Conservation (phyloP, 1,140 invertebrate species). For the Drosophila varians region DNA sequence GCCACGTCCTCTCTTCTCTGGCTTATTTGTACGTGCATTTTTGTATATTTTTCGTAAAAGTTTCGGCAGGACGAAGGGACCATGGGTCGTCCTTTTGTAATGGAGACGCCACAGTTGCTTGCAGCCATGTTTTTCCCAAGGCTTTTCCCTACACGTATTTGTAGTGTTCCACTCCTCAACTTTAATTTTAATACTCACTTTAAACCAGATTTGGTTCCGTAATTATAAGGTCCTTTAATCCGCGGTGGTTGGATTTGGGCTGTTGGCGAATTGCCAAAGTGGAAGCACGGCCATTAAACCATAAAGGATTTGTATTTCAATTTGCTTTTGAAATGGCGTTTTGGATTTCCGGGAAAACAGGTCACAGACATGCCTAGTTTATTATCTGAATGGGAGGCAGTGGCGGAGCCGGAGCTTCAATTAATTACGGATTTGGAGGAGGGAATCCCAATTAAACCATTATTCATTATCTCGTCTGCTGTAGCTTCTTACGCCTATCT, state of each 20-base stretch:
- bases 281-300: slow-evolving; percentile 33
- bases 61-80: background rate
- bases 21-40: slow-evolving; percentile 41
- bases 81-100: slow-evolving; percentile 29
- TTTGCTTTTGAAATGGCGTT: slow-evolving; percentile 23
- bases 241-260: background rate
- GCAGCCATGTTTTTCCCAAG: background rate
- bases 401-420: slow-evolving; percentile 25
- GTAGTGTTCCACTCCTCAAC: background rate
- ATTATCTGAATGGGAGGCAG: slow-evolving; percentile 20
- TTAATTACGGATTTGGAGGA: slow-evolving; percentile 76
- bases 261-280: slow-evolving; percentile 28
- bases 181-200: background rate
- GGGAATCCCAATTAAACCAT: slow-evolving; percentile 76
- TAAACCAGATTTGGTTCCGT: background rate
- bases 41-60: background rate
- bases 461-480: slow-evolving; percentile 73
- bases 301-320: slow-evolving; percentile 48
- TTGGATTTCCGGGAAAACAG: slow-evolving; percentile 26
- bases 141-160: slow-evolving; percentile 3
- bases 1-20: slow-evolving; percentile 31
- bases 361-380: slow-evolving; percentile 21
- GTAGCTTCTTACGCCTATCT: background rate
- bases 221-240: background rate
- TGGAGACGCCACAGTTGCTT: slow-evolving; percentile 34